phyloP scores from a whole-genome alignment of 1,140 invertebrate species.

The Aphelenchoides besseyi region DNA sequence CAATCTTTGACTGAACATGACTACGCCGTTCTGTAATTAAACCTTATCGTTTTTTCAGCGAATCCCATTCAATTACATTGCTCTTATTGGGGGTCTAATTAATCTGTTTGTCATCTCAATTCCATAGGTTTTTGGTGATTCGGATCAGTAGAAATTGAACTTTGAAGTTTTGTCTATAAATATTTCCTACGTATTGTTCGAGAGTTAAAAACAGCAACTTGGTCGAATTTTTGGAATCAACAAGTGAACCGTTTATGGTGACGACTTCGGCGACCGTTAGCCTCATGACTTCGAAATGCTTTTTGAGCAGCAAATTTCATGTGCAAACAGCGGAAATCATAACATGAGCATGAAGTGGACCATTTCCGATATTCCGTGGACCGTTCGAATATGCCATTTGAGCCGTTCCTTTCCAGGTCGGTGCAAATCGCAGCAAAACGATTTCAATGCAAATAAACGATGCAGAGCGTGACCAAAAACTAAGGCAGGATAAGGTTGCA shows the following conservation, averaged over 20 bases:
- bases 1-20: no score
- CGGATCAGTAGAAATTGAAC: no score
- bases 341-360: background rate
- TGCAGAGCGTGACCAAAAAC: background rate
- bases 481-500: background rate
- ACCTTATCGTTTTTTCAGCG: no score
- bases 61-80: no score
- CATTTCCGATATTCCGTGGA: background rate
- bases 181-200: no score
- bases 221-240: no score
- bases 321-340: constrained; percentile 5
- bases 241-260: background rate
- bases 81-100: no score
- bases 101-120: no score
- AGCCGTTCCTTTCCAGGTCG: constrained; percentile 2
- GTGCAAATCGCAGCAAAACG: background rate
- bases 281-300: background rate
- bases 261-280: background rate
- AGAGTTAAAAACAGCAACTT: no score
- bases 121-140: no score
- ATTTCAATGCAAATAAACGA: background rate
- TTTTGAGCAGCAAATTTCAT: background rate
- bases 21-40: no score
- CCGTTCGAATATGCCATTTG: background rate
- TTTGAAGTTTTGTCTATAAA: no score